phyloP scores from a whole-genome alignment of 2,113 vertebrate species.

The Trichechus manatus region DNA sequence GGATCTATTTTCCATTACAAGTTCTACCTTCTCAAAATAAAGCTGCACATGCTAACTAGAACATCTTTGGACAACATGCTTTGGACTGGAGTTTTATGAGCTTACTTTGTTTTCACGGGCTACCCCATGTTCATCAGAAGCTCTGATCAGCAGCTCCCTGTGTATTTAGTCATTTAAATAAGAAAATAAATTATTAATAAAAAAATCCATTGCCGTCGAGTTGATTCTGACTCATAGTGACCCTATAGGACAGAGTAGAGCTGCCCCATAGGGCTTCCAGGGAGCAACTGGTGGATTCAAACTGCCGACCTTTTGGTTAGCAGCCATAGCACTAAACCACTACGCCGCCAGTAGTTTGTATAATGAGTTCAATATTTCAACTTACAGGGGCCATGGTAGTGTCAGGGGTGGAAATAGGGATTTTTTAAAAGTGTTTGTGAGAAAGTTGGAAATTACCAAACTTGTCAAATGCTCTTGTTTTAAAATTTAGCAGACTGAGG shows the following conservation, averaged over 20 bases:
- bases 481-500: not conserved
- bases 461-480: conserved; percentile 18
- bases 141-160: not conserved
- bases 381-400: not conserved
- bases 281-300: too few relatives aligned
- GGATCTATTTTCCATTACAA: not conserved
- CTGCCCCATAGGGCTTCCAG: too few relatives aligned
- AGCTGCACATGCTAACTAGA: not conserved
- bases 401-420: not conserved
- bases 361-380: not conserved
- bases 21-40: conserved; percentile 29
- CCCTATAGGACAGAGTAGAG: too few relatives aligned
- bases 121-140: not conserved
- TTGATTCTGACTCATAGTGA: too few relatives aligned
- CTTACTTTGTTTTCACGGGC: not conserved
- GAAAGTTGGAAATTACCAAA: not conserved
- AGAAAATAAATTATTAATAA: conserved; percentile 39
- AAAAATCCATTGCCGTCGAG: not conserved
- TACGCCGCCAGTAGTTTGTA: not conserved
- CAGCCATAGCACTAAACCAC: too few relatives aligned
- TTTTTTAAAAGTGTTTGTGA: not conserved
- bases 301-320: too few relatives aligned
- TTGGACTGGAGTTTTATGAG: not conserved
- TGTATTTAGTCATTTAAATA: not conserved
- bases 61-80: not conserved